Base-by-base conservation (phyloP, 2,888 invertebrate species). In the Cephus nigrinus region DNA sequence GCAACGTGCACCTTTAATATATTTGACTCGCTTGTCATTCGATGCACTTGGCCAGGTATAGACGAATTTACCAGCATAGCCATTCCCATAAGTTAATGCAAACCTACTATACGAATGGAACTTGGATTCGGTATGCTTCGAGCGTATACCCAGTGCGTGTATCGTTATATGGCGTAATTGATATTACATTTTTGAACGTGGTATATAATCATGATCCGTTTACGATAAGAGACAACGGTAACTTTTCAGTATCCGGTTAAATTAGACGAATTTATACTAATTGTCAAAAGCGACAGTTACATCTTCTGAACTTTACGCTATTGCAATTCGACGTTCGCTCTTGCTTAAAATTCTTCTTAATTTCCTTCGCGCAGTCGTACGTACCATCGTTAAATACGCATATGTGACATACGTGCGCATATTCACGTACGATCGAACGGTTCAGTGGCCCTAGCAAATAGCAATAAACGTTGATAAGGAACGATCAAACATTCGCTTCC, bases 11-110 rank as follows among this genome's bases (percentile, higher is more conserved):
- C 15, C 71, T 31, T 23, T n/a, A 33, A 30, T 71, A 33, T 33
- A 71, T 32, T 33, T 71, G 71, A 31, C 12, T 71, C 71, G 71
- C 71, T 71, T 33, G 71, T 31, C 71, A 55, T 55, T 55, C 55
- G 55, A 55, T 55, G 55, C 55, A 55, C 23, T 55, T 9, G 55
- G 23, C 23, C 55, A 55, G 55, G 55, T 55, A 55, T 23, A 55
- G 55, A 55, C 55, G 55, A 55, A 55, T 55, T 55, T 55, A 55
- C 2, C 55, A 23, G 55, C 23, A 9, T 15, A 9, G 23, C 55
- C 23, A 23, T 55, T 23, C 55, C 55, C 23, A 23, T 55, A 23
- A 23, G 23, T 15, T 55, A 23, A 55, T 55, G 23, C 23, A 55
- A 55, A 55, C 23, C 5, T 5, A 55, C 9, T 55, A 55, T 55